Evolutionary conservation across 2,797 vertebrate species (phyloP), one percentile per base, ranked within the genome.

Genomic region (Borostomias antarcticus): DNA sequence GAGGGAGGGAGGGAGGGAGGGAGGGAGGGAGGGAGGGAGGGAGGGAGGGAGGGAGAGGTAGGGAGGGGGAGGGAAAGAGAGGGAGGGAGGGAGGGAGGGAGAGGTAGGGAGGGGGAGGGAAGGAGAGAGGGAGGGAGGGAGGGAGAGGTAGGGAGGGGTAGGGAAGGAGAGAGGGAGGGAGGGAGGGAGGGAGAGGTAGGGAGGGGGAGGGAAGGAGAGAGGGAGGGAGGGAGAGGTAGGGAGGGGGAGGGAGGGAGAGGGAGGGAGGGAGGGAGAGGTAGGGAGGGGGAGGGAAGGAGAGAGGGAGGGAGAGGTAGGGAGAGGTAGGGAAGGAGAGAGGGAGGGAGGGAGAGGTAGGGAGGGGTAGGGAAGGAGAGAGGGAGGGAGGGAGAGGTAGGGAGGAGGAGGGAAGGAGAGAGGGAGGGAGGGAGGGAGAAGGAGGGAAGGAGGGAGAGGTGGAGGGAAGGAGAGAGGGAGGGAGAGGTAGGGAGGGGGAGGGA

Each of bases 201-300:
- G n/a, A n/a, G n/a, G n/a, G n/a, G n/a, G n/a, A n/a, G n/a, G n/a
- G n/a, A n/a, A n/a, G n/a, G n/a, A n/a, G n/a, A n/a, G n/a, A n/a
- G n/a, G n/a, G n/a, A n/a, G n/a, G n/a, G n/a, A n/a, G n/a, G n/a
- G n/a, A n/a, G n/a, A n/a, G n/a, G n/a, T n/a, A n/a, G n/a, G 8
- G 17, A n/a, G 11, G 11, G 26, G 9, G 33, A 2, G 10, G 19
- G 11, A 4, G 21, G 8, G 33, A 21, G 1, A 10, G 17, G 17
- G n/a, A 13, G 33, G 19, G 1, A 9, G n/a, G 43, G n/a, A 21
- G 6, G n/a, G n/a, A n/a, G n/a, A n/a, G n/a, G n/a, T n/a, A n/a
- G n/a, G n/a, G n/a, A n/a, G n/a, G n/a, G n/a, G n/a, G 45, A 74
- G 70, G 68, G 58, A 28, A 70, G 64, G 71, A 73, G 70, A 0